Percentiles rank a stretch among this genome's conserved stretches.
These are phyloP conservation scores for Rana temporaria DNA, from an alignment of 2,113 vertebrate species.

Conservation along the genomic window DNA sequence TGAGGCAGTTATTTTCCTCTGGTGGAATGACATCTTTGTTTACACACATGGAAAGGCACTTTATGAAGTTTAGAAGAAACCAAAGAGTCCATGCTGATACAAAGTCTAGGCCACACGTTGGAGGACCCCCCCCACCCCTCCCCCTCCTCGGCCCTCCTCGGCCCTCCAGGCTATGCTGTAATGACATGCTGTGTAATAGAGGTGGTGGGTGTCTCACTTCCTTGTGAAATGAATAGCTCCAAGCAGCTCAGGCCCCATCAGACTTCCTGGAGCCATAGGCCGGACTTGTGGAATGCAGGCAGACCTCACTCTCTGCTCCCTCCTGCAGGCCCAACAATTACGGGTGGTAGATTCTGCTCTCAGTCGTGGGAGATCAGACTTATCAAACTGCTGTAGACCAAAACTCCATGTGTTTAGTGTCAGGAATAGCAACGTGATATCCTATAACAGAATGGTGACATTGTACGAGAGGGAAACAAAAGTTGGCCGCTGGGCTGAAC, in stretches of 20 bases:
- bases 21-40: background rate
- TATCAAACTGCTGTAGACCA: background rate
- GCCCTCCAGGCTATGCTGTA: constrained; percentile 17
- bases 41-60: too few species aligned
- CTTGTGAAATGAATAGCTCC: constrained; percentile 53
- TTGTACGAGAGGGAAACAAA: too few species aligned
- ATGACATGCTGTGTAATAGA: constrained; percentile 44
- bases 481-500: too few species aligned
- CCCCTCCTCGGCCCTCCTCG: background rate
- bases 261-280: constrained; percentile 54
- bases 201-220: constrained; percentile 52
- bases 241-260: constrained; percentile 37
- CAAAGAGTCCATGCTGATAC: background rate
- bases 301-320: constrained; percentile 39
- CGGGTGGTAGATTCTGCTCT: background rate
- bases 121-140: background rate
- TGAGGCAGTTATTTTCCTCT: background rate
- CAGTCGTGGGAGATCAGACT: constrained; percentile 7
- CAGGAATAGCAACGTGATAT: background rate
- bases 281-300: constrained; percentile 37
- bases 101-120: constrained; percentile 7
- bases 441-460: too few species aligned
- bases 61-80: background rate
- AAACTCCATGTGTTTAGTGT: background rate
- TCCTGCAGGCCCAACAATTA: constrained; percentile 15